Evolutionary conservation across 2,888 invertebrate genomes (phyloP).

Genomic region (Nemotelus nigrinus): DNA sequence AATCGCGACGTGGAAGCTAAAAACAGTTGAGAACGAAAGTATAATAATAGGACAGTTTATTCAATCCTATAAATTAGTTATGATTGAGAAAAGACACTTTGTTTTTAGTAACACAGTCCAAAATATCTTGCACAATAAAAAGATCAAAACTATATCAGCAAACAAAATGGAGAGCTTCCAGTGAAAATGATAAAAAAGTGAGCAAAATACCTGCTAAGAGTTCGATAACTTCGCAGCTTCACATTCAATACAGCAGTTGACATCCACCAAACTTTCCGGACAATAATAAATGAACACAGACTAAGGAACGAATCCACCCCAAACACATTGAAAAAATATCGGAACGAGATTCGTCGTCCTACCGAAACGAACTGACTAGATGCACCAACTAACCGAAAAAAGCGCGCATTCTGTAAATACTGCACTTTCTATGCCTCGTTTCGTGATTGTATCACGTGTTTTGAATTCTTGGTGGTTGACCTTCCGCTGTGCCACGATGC

Average conservation of each 20-base stretch:
- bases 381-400: conserved; percentile 15
- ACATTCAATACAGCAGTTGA: too few species aligned
- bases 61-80: too few species aligned
- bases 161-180: too few species aligned
- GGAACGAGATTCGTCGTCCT: conserved; percentile 17
- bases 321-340: neutral
- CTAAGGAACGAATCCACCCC: neutral
- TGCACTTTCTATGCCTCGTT: neutral
- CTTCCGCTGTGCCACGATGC: neutral
- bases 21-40: neutral
- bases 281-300: conserved; percentile 18
- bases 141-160: too few species aligned
- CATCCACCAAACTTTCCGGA: neutral
- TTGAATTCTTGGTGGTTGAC: neutral
- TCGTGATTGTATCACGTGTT: neutral
- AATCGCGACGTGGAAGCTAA: neutral
- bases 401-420: neutral
- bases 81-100: too few species aligned
- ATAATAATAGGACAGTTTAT: too few species aligned
- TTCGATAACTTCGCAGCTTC: too few species aligned
- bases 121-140: too few species aligned
- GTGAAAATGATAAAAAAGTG: too few species aligned
- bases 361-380: neutral
- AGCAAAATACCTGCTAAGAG: too few species aligned
- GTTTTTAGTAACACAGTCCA: too few species aligned